phyloP scores from a whole-genome alignment of 2,888 invertebrate genomes.

The Dione vanillae region DNA sequence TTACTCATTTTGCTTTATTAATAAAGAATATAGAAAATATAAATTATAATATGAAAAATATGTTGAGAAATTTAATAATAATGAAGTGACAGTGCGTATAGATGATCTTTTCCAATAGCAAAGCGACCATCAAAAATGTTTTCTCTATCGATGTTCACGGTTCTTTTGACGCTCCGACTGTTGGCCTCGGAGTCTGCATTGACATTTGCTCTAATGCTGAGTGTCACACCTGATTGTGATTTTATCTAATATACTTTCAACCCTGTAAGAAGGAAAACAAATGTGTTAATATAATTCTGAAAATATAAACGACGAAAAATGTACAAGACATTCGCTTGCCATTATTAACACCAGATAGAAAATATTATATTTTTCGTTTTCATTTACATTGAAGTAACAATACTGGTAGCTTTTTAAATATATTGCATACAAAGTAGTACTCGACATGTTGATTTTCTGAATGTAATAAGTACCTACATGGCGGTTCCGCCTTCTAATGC shows the following conservation, averaged over 20 bases:
- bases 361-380: neutral
- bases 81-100: slow-evolving; percentile 83
- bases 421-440: no score
- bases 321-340: neutral
- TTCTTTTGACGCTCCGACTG: slow-evolving; percentile 59
- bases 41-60: slow-evolving; percentile 80
- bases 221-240: slow-evolving; percentile 61
- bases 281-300: neutral
- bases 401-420: no score
- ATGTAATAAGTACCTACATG: neutral
- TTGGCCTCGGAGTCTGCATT: slow-evolving; percentile 67
- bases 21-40: slow-evolving; percentile 49
- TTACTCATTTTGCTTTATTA: slow-evolving; percentile 70
- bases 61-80: slow-evolving; percentile 82
- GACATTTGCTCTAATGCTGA: slow-evolving; percentile 57
- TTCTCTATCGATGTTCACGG: slow-evolving; percentile 63
- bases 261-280: slow-evolving; percentile 68
- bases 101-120: slow-evolving; percentile 72
- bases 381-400: neutral
- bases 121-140: slow-evolving; percentile 78
- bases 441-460: neutral
- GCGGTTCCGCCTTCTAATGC: neutral
- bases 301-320: neutral
- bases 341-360: neutral
- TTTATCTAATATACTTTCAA: slow-evolving; percentile 61